Evolutionary conservation across 2,797 vertebrate genomes (phyloP).

Genomic region (Nyctalus aviator): DNA sequence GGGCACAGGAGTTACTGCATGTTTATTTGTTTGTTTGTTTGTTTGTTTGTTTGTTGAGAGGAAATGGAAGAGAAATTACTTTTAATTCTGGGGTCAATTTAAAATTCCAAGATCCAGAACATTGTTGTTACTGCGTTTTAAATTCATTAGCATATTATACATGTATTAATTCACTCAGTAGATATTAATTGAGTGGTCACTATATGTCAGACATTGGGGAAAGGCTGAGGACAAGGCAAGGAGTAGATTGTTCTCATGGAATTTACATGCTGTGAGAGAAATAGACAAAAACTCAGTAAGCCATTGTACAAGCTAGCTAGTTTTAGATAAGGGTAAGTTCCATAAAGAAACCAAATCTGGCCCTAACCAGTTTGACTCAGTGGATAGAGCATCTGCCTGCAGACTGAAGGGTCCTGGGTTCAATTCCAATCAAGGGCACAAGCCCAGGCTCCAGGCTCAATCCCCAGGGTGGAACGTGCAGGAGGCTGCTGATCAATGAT

Average conservation of each 20-base stretch:
- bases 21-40: background rate
- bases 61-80: background rate
- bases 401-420: too few species aligned
- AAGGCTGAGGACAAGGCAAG: background rate
- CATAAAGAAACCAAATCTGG: background rate
- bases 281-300: background rate
- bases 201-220: background rate
- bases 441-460: too few species aligned
- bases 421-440: too few species aligned
- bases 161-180: background rate
- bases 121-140: background rate
- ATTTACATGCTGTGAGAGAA: background rate
- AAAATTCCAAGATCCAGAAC: background rate
- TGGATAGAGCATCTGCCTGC: too few species aligned
- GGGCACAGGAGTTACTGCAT: background rate
- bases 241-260: background rate
- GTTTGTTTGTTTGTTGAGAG: background rate
- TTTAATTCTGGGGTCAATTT: background rate
- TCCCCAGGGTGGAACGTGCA: too few species aligned
- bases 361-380: too few species aligned
- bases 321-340: background rate
- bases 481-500: too few species aligned
- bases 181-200: background rate
- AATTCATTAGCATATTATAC: background rate
- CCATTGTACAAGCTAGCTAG: background rate